Evolutionary conservation across 2,113 vertebrate species (phyloP), one percentile per base, ranked within the genome.

Genomic region (Capreolus pygargus): DNA sequence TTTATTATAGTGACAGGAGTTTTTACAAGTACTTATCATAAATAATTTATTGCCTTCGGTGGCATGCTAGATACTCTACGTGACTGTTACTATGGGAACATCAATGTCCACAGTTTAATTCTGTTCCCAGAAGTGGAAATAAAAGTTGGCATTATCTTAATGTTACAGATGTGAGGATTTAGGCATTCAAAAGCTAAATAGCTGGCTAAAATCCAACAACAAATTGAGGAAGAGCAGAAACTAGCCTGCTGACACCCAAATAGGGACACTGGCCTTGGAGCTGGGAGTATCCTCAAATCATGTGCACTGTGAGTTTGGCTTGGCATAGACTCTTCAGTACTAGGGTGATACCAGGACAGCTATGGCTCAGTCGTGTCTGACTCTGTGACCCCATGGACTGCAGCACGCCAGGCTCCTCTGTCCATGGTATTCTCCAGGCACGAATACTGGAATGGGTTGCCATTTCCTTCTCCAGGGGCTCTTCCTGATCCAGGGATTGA

Each of bases 41-140:
- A 98, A 97, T 98, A 95, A 97, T 98, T 82, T 96, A 98, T 94
- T 97, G 64, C 57, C 89, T 95, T 86, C 6, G 4, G 84, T 95
- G 91, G 88, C 96, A 96, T 43, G 58, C 88, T 91, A 94, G 88
- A 58, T 85, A 92, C 81, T 54, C 95, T 88, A 54, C 7, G 33
- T 89, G 91, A 94, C 89, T 86, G 95, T 98, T 97, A 81, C 97
- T 82, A 97, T 97, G 94, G 97, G 30, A 97, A 98, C 91, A 91
- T 95, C 93, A 94, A 27, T 95, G 96, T 83, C 70, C 78, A 88
- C 39, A 54, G 86, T 94, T 95, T 95, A 95, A 97, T 95, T 95
- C 93, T 97, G 54, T 91, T 97, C 70, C 93, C 78, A 91, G 88
- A 82, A 97, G 95, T 91, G 67, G 50, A 95, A 93, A 95, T 91